Evolutionary conservation across 2,113 vertebrate genomes (phyloP).

Genomic region (Trochalopteron elliotii): DNA sequence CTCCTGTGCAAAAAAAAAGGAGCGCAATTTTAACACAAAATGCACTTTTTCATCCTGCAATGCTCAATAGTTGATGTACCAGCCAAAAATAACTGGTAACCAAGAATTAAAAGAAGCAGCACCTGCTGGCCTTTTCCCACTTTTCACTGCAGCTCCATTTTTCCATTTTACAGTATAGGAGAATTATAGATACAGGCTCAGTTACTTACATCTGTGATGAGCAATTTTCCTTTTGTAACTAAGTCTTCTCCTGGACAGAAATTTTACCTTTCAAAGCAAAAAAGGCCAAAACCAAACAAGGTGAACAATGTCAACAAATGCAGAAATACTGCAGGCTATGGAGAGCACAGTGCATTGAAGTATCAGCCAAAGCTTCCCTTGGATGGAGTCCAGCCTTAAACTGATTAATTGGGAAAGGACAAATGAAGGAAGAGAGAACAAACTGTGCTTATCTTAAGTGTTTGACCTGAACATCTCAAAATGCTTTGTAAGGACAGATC

Average conservation of each 20-base stretch:
- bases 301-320: not conserved
- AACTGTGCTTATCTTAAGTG: not conserved
- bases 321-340: not conserved
- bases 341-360: not conserved
- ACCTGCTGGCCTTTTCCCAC: not conserved
- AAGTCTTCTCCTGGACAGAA: not conserved
- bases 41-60: not conserved
- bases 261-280: not conserved
- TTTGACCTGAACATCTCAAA: not conserved
- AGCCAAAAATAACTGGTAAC: not conserved
- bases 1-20: not conserved
- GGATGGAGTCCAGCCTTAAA: not conserved
- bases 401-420: not conserved
- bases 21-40: not conserved
- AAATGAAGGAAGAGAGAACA: not conserved
- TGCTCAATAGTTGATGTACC: rapidly evolving
- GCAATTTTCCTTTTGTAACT: not conserved
- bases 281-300: not conserved
- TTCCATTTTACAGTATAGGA: rapidly evolving
- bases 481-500: not conserved
- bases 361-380: not conserved
- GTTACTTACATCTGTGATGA: not conserved
- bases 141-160: not conserved
- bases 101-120: not conserved
- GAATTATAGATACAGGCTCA: not conserved